Evolutionary conservation across 2,888 invertebrate species (phyloP).

Genomic region (Epistrophella euchroma): DNA sequence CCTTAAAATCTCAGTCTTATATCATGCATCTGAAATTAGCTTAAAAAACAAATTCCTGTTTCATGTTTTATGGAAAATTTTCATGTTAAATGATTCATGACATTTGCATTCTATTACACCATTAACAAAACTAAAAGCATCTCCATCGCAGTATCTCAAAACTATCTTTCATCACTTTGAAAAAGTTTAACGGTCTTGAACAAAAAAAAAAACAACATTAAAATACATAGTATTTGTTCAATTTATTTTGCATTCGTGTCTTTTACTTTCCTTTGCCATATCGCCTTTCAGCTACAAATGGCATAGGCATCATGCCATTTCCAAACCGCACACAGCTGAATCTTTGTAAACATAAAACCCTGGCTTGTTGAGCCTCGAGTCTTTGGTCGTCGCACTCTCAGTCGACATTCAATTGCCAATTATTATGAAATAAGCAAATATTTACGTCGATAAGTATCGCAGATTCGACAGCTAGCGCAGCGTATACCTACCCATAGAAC

Average conservation of each 20-base stretch:
- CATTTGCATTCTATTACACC: slow-evolving; percentile 59
- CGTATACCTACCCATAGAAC: slow-evolving; percentile 29
- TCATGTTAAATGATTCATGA: slow-evolving; percentile 35
- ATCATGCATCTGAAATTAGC: background rate
- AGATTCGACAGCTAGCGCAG: slow-evolving; percentile 47
- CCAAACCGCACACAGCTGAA: slow-evolving; percentile 20
- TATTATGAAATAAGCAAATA: slow-evolving; percentile 76
- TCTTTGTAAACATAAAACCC: background rate
- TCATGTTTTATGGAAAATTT: background rate
- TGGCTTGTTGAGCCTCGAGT: background rate
- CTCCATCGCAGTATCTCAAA: slow-evolving; percentile 24
- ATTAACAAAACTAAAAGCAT: slow-evolving; percentile 52
- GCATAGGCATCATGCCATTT: slow-evolving; percentile 57
- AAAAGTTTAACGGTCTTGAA: slow-evolving; percentile 44
- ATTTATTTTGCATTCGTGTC: slow-evolving; percentile 73
- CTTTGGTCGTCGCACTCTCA: slow-evolving; percentile 32
- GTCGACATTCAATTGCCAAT: slow-evolving; percentile 75
- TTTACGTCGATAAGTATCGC: slow-evolving; percentile 74
- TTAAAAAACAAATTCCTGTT: background rate
- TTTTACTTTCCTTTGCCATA: slow-evolving; percentile 52
- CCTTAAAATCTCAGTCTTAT: too few species aligned
- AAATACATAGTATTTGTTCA: slow-evolving; percentile 37
- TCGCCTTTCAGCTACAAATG: slow-evolving; percentile 59
- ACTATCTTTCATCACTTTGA: slow-evolving; percentile 34
- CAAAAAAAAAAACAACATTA: background rate